Evolutionary conservation across 2,797 vertebrate genomes (phyloP), one percentile per base, ranked within the genome.

Genomic region (Melanotaenia parkinsoni): DNA sequence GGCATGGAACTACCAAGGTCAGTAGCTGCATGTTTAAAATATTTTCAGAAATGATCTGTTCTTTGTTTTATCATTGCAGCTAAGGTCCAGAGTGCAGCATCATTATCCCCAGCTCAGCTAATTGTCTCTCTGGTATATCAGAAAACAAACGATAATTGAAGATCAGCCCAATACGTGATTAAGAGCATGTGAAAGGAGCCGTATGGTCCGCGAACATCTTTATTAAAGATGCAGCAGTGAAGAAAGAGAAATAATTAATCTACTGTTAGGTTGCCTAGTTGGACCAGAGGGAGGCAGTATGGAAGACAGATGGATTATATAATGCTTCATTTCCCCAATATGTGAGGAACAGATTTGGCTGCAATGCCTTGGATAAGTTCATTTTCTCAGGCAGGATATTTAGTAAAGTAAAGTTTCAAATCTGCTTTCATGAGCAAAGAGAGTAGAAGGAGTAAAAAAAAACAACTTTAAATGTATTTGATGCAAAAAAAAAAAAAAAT

Each of bases 271-370:
- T 43, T 74, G 26, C 60, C 74, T 22, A 63, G 64, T 33, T 50
- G 63, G 63, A 73, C 56, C 72, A 20, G 32, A 59, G 76, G 76
- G 77, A 65, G 45, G 43, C 13, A 32, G 56, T 4, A 65, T 32
- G 24, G 40, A 9, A 63, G 69, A 56, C 77, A 84, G 79, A 79
- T 81, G 80, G 75, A 77, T 67, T 28, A 62, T 20, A 59, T 5
- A 66, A 80, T 13, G 75, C 81, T 56, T 70, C 86, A 33, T 32
- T 66, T 75, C 64, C 38, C 53, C 77, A 47, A 63, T 63, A 72
- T 76, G 79, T 35, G 68, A 67, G 58, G 1, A n/a, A 7, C 59
- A 58, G 38, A 53, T 67, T 77, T 58, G 43, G 37, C 60, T 70
- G 28, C 24, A 24, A 45, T 53, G 47, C 59, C 57, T 32, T 1